Conservation (phyloP, 2,113 vertebrate species). For the Lutjanus erythropterus region DNA sequence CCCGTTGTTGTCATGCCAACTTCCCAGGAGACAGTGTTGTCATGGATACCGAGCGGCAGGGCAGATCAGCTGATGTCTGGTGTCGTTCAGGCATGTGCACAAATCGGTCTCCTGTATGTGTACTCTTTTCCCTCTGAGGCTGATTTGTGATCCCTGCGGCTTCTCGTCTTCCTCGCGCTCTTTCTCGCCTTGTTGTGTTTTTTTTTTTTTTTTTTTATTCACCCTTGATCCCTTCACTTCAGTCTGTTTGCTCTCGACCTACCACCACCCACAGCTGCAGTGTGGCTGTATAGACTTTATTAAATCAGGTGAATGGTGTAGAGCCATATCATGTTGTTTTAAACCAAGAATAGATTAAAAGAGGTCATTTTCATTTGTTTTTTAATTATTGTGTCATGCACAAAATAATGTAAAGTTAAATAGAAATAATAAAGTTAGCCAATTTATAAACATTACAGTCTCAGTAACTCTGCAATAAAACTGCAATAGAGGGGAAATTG, state of each 20-base stretch:
- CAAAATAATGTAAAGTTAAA: too few relatives aligned
- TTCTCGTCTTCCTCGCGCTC: not conserved
- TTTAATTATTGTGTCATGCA: too few relatives aligned
- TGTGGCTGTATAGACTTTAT: not conserved
- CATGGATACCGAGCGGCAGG: constrained; percentile 90
- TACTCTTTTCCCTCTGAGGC: constrained; percentile 23
- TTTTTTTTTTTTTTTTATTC: not conserved
- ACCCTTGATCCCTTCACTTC: not conserved
- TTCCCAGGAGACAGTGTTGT: constrained; percentile 90
- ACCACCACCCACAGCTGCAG: not conserved
- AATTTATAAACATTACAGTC: too few relatives aligned
- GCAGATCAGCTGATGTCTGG: constrained; percentile 92
- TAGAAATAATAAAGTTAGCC: too few relatives aligned
- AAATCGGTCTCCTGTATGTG: constrained; percentile 65
- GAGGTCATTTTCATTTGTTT: too few relatives aligned
- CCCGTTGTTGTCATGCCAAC: constrained; percentile 84
- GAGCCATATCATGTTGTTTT: not conserved
- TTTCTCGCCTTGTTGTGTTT: not conserved
- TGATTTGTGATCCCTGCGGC: constrained; percentile 44
- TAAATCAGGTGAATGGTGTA: not conserved
- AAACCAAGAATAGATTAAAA: not conserved
- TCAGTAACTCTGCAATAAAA: too few relatives aligned
- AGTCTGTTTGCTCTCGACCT: too few relatives aligned
- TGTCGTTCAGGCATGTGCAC: constrained; percentile 78
- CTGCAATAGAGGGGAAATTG: too few relatives aligned